phyloP scores from a whole-genome alignment of 2,797 vertebrate genomes.

The Halcyon badia region DNA sequence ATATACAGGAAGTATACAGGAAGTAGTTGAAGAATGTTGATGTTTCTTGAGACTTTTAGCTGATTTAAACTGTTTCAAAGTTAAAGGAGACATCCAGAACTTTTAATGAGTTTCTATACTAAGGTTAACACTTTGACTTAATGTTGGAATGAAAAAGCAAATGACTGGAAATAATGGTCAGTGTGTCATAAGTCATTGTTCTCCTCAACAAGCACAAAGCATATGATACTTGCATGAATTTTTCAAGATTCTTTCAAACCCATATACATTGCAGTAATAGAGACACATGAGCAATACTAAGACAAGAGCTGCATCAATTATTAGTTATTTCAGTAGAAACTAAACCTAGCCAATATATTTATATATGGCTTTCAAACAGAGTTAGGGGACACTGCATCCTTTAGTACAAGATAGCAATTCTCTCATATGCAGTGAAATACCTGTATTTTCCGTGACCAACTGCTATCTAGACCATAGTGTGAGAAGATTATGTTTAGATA shows the following conservation, averaged over 20 bases:
- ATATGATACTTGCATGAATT: neutral
- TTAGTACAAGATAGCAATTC: neutral
- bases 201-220: neutral
- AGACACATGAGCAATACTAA: neutral
- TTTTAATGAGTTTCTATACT: neutral
- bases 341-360: neutral
- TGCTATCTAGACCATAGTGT: neutral
- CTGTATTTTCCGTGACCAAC: neutral
- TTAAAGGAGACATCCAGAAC: neutral
- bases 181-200: neutral
- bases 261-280: neutral
- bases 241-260: neutral
- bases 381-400: neutral
- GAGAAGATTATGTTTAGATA: neutral
- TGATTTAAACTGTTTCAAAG: neutral
- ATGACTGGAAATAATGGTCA: neutral
- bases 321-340: neutral
- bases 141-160: neutral
- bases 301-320: neutral
- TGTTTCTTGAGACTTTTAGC: neutral
- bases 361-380: neutral
- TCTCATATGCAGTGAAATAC: neutral
- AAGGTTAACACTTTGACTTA: neutral
- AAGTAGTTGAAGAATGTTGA: neutral
- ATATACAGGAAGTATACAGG: neutral